These are phyloP conservation scores for Petrolisthes cinctipes DNA, from an alignment of 2,888 invertebrate genomes.

Conservation along the genomic window DNA sequence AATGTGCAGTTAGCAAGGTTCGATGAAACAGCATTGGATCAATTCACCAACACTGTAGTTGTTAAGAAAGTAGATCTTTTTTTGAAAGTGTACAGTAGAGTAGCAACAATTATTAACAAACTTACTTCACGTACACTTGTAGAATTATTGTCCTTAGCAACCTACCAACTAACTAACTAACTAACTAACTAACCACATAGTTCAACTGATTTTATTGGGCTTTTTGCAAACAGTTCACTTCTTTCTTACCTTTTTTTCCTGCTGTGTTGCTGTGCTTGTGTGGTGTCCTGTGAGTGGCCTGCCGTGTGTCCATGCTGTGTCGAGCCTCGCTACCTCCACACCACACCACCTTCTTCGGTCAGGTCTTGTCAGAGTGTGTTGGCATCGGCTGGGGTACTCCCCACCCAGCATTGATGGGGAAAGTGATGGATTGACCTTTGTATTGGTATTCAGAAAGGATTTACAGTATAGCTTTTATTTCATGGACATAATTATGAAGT, in stretches of 20 bases:
- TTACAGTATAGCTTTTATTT: no score
- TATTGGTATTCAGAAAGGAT: no score
- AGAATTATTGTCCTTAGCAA: no score
- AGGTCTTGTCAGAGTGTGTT: constrained; percentile 19
- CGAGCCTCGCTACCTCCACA: constrained; percentile 66
- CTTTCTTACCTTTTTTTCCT: constrained; percentile 33
- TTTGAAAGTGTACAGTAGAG: constrained; percentile 34
- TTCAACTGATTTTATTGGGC: constrained; percentile 68
- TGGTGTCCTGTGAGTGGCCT: constrained; percentile 56
- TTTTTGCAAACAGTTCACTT: constrained; percentile 49
- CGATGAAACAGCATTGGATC: constrained; percentile 67
- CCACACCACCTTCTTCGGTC: constrained; percentile 22
- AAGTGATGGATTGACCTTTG: no score
- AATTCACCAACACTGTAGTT: constrained; percentile 37
- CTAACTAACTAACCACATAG: constrained; percentile 39
- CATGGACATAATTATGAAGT: no score
- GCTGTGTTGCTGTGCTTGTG: constrained; percentile 50
- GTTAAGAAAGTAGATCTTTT: constrained; percentile 34
- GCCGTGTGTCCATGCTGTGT: constrained; percentile 66
- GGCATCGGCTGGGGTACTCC: background rate
- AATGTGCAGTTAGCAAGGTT: constrained; percentile 71
- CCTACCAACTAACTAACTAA: no score
- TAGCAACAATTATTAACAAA: constrained; percentile 15
- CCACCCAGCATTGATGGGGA: background rate
- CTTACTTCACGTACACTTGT: constrained; percentile 7